A percentile compares a stretch with the other conserved stretches of the same genome.
phyloP scores from a whole-genome alignment of 2,797 vertebrate species.

The Cacajao melanocephalus region DNA sequence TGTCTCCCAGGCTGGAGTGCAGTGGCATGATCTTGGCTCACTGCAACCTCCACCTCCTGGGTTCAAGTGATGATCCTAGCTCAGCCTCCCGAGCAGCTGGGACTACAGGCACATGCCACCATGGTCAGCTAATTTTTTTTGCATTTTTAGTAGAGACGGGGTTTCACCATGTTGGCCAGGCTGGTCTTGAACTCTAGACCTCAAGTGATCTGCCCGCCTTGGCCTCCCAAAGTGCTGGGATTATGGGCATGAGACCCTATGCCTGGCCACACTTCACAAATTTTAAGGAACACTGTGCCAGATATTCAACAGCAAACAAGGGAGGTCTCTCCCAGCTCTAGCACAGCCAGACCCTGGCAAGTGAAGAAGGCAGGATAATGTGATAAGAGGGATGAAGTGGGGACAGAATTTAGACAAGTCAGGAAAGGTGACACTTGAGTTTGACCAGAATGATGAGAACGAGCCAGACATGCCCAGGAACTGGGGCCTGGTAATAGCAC shows the following conservation, averaged over 20 bases:
- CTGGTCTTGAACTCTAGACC: neutral
- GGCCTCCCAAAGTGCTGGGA: neutral
- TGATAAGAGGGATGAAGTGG: accelerated
- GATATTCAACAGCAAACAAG: neutral
- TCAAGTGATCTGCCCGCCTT: neutral
- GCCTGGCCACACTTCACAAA: neutral
- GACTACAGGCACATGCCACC: neutral
- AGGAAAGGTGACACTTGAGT: neutral
- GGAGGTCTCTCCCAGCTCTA: neutral
- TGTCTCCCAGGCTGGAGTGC: neutral
- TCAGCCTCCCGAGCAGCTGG: neutral
- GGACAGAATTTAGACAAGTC: neutral
- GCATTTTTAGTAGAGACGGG: neutral
- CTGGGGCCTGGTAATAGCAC: no score
- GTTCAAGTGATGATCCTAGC: neutral
- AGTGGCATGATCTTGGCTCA: neutral
- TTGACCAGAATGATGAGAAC: neutral
- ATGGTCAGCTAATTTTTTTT: neutral
- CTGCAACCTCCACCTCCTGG: neutral
- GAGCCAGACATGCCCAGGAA: neutral
- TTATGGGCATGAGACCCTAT: neutral
- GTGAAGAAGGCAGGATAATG: accelerated
- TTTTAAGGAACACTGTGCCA: neutral
- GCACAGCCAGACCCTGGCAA: neutral
- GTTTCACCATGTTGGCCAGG: neutral